phyloP scores from a whole-genome alignment of 2,888 invertebrate species.

The Mimachlamys varia region DNA sequence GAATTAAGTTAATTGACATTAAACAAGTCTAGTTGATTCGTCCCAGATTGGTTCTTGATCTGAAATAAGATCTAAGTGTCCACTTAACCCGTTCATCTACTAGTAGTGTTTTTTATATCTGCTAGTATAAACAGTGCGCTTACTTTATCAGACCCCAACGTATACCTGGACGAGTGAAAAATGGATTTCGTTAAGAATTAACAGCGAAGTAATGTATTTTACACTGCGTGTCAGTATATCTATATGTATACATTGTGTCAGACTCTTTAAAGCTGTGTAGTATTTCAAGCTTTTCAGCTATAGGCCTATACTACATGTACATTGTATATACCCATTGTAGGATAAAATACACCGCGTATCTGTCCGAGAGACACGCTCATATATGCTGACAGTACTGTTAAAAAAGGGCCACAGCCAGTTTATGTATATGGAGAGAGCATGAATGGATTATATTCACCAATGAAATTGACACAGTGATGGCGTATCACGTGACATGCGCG shows the following conservation, averaged over 20 bases:
- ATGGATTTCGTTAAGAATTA: slow-evolving; percentile 11
- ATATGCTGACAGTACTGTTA: background rate
- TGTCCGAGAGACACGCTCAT: background rate
- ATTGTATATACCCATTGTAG: no score
- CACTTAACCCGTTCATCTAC: background rate
- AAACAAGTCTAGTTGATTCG: background rate
- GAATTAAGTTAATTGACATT: slow-evolving; percentile 15
- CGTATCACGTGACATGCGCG: slow-evolving; percentile 24
- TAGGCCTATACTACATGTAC: no score
- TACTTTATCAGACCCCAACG: background rate
- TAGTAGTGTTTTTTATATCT: slow-evolving; percentile 1
- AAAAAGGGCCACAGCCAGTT: background rate
- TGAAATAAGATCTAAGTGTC: background rate
- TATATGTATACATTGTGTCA: no score
- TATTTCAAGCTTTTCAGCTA: background rate
- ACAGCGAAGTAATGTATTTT: background rate
- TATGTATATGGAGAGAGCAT: slow-evolving; percentile 19
- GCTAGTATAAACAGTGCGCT: background rate
- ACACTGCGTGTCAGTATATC: no score
- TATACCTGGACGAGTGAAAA: background rate
- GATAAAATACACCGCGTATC: no score
- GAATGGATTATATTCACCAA: slow-evolving; percentile 4
- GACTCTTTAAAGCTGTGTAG: background rate
- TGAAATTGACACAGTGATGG: slow-evolving; percentile 1
- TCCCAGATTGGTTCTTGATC: background rate